Evolutionary conservation across 2,113 vertebrate genomes (phyloP).

Genomic region (Hystrix cristata): DNA sequence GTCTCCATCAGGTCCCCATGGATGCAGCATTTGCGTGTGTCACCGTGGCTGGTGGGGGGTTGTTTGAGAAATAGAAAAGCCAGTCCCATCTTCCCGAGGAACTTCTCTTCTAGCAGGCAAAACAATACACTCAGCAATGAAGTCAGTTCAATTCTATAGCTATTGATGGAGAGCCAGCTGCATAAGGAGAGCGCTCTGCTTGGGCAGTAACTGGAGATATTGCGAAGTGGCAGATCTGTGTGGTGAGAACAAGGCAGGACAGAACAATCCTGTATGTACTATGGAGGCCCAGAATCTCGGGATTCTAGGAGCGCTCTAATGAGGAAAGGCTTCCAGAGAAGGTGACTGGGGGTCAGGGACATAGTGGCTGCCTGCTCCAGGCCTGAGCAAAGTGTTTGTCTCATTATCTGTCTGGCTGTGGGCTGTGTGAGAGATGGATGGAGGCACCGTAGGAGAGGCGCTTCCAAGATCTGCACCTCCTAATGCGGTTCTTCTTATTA

Average conservation of each 20-base stretch:
- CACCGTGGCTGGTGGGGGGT: not conserved
- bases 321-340: not conserved
- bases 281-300: not conserved
- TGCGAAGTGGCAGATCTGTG: not conserved
- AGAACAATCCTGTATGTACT: not conserved
- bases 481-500: not conserved
- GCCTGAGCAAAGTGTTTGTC: not conserved
- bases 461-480: not conserved
- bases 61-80: not conserved
- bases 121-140: not conserved
- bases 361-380: not conserved
- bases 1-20: rapidly evolving
- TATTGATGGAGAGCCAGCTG: not conserved
- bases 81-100: not conserved
- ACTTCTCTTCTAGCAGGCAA: constrained; percentile 3
- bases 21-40: not conserved
- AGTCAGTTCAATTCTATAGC: not conserved
- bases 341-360: not conserved
- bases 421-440: not conserved
- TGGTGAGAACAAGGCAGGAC: not conserved
- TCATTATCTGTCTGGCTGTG: not conserved
- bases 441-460: not conserved
- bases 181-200: not conserved
- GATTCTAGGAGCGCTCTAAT: not conserved
- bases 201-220: not conserved